A percentile compares a stretch with the other conserved stretches of the same genome.
phyloP scores from a whole-genome alignment of 2,888 invertebrate genomes.

The Agrotis exclamationis region DNA sequence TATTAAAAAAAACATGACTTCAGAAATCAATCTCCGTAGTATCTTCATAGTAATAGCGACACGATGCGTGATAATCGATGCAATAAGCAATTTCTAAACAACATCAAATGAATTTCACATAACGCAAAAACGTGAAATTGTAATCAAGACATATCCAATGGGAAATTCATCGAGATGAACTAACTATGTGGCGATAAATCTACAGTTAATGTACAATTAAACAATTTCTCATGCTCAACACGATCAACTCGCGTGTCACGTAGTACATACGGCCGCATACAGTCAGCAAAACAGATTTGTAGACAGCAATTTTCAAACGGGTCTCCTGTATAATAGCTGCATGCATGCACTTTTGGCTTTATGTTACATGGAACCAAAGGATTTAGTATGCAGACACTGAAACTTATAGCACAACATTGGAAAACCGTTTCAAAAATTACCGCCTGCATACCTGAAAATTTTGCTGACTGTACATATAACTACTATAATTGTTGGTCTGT shows the following conservation, averaged over 20 bases:
- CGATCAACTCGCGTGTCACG: constrained; percentile 72
- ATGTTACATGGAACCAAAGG: too few relatives aligned
- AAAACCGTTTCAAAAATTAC: too few relatives aligned
- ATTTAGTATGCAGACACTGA: too few relatives aligned
- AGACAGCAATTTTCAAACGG: too few relatives aligned
- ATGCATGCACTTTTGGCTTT: too few relatives aligned
- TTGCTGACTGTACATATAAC: too few relatives aligned
- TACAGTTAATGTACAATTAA: constrained; percentile 72
- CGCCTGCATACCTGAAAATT: too few relatives aligned
- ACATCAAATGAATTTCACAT: constrained; percentile 60
- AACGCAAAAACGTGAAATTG: constrained; percentile 68
- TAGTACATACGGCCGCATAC: constrained; percentile 21
- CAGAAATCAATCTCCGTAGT: constrained; percentile 34
- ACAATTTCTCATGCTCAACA: constrained; percentile 75
- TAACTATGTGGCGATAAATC: constrained; percentile 68
- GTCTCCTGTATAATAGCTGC: too few relatives aligned
- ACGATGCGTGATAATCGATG: constrained; percentile 46
- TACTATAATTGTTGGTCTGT: constrained; percentile 40
- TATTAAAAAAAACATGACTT: constrained; percentile 25
- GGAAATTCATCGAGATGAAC: constrained; percentile 69
- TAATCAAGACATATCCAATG: constrained; percentile 63
- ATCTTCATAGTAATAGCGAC: constrained; percentile 47
- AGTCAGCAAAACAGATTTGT: too few relatives aligned
- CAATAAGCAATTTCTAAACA: constrained; percentile 57
- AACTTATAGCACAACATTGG: too few relatives aligned